Percentiles rank a stretch among this genome's conserved stretches.
Evolutionary conservation across 1,140 invertebrate species (phyloP).

Genomic region (Micrasema longulum): DNA sequence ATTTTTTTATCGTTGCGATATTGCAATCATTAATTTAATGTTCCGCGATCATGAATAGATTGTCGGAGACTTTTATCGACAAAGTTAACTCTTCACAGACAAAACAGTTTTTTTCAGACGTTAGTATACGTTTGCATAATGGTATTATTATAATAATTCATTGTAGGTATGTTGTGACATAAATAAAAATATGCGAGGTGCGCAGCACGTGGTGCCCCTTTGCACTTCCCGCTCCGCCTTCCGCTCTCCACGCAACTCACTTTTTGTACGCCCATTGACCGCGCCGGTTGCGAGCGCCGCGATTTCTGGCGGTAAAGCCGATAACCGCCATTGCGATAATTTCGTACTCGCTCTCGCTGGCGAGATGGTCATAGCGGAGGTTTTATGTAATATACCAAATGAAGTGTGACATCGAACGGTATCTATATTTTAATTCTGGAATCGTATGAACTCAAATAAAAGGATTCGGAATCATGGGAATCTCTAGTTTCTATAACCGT

Average conservation of each 20-base stretch:
- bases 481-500: conserved; percentile 43
- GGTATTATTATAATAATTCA: no score
- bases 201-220: conserved; percentile 38
- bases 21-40: no score
- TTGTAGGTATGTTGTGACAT: no score
- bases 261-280: conserved; percentile 53
- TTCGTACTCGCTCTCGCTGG: not conserved
- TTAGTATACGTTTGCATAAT: no score
- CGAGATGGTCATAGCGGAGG: conserved; percentile 31
- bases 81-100: no score
- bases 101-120: no score
- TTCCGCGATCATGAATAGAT: no score
- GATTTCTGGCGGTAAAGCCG: conserved; percentile 19
- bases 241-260: conserved; percentile 50
- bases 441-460: not conserved
- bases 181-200: not conserved
- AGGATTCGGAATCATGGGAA: conserved; percentile 26
- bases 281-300: conserved; percentile 8
- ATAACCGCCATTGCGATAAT: conserved; percentile 40
- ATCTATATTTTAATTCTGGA: conserved; percentile 3
- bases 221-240: not conserved
- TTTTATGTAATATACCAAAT: conserved; percentile 44
- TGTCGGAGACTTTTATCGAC: no score
- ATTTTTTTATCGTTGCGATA: no score
- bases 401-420: conserved; percentile 15